Conservation (phyloP, 2,797 vertebrate species). For the Picus viridis region DNA sequence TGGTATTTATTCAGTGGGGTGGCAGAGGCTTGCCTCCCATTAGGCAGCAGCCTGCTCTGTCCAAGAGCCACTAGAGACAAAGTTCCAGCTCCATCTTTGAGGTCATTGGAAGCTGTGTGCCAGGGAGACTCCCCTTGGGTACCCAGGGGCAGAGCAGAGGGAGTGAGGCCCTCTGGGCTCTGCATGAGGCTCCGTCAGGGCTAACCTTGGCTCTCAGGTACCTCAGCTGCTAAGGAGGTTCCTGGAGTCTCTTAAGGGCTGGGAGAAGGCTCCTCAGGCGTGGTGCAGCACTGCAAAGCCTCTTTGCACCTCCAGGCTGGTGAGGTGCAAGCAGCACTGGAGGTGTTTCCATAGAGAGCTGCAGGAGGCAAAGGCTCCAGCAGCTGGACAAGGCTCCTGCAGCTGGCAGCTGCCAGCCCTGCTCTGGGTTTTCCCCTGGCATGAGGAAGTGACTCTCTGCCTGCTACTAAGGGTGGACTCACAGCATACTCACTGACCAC, state of each 20-base stretch:
- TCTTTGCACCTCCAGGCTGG: not conserved
- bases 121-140: not conserved
- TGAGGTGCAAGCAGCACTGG: not conserved
- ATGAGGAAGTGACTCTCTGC: slow-evolving; percentile 38
- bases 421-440: slow-evolving; percentile 36
- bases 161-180: not conserved
- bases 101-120: not conserved
- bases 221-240: not conserved
- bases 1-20: no score
- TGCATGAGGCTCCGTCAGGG: not conserved
- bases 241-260: not conserved
- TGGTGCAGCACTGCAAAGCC: not conserved
- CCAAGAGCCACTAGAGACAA: not conserved
- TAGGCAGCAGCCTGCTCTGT: not conserved
- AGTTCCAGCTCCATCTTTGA: not conserved
- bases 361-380: not conserved
- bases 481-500: not conserved
- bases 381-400: slow-evolving; percentile 1
- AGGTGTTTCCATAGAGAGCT: not conserved
- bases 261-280: not conserved
- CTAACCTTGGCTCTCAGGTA: not conserved
- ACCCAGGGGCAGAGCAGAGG: not conserved
- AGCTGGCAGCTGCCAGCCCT: not conserved
- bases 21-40: no score
- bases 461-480: slow-evolving; percentile 42